These are phyloP conservation scores for Triops cancriformis DNA, from an alignment of 1,140 invertebrate species.

Conservation along the genomic window DNA sequence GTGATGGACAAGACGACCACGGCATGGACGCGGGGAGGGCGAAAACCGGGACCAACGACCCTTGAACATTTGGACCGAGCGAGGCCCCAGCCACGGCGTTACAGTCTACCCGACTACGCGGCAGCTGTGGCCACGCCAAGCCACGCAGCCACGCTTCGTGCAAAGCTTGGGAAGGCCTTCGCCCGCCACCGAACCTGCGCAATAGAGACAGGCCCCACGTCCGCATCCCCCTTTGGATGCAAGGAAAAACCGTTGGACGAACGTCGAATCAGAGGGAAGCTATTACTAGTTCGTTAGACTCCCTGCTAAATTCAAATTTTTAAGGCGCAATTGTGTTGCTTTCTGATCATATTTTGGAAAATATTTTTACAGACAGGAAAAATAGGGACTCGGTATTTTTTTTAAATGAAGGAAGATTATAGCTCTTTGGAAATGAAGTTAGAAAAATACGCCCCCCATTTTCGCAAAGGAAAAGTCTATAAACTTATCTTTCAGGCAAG, in stretches of 20 bases:
- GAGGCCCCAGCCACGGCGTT: background rate
- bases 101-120: background rate
- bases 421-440: background rate
- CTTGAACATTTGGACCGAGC: background rate
- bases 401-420: background rate
- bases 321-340: background rate
- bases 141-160: background rate
- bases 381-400: background rate
- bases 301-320: background rate
- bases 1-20: background rate
- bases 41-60: background rate
- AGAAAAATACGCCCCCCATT: background rate
- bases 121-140: background rate
- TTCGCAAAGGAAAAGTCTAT: background rate
- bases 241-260: slow-evolving; percentile 5
- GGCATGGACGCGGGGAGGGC: background rate
- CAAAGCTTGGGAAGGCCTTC: background rate
- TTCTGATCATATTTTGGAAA: background rate
- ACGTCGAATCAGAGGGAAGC: background rate
- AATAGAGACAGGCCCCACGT: background rate
- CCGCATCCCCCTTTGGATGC: background rate
- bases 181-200: background rate
- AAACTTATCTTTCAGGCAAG: background rate
- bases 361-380: background rate
- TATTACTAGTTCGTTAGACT: background rate